Evolutionary conservation across 2,113 vertebrate species (phyloP), one percentile per base, ranked within the genome.

Genomic region (Crypturellus undulatus): DNA sequence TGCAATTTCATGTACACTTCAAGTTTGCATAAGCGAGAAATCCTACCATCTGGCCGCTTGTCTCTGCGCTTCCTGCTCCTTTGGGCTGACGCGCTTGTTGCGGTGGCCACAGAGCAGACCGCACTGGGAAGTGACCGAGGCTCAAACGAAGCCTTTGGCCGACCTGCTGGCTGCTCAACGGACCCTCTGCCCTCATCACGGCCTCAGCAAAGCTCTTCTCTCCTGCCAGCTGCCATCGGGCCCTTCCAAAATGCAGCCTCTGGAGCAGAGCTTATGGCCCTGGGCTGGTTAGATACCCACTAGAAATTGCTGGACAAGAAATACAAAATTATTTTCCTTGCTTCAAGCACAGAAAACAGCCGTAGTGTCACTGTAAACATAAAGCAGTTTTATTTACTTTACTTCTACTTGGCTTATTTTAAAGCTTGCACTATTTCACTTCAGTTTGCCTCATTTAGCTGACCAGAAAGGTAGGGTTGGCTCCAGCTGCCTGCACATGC

Each of bases 401-500:
- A 11, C 25, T 16, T 6, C 65, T 32, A 26, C 9, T n/a, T 51
- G 34, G 12, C 47, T 21, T 32, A 17, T 25, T 70, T 30, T 43
- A 12, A 10, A 32, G 10, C 38, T 26, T 10, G 13, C 34, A 11
- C 1, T 25, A 4, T 8, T 19, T 26, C 30, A 28, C 32, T 21
- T 40, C 32, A 17, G 5, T n/a, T 67, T 67, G 30, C 40, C 25
- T 34, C 12, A 42, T 54, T 30, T 12, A 11, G 11, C 4, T 38
- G 30, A 54, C 7, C 9, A 13, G 59, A 24, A 47, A 52, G 16
- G 6, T 7, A n/a, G 4, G 6, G 24, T 2, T 7, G 26, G n/a
- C 40, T 28, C 18, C 26, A 7, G 32, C 60, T 32, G 47, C 47
- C 32, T 19, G 56, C 36, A 13, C 0, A 1, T 8, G 2, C 0